Evolutionary conservation across 2,797 vertebrate genomes (phyloP).

Genomic region (Aldrovandia affinis): DNA sequence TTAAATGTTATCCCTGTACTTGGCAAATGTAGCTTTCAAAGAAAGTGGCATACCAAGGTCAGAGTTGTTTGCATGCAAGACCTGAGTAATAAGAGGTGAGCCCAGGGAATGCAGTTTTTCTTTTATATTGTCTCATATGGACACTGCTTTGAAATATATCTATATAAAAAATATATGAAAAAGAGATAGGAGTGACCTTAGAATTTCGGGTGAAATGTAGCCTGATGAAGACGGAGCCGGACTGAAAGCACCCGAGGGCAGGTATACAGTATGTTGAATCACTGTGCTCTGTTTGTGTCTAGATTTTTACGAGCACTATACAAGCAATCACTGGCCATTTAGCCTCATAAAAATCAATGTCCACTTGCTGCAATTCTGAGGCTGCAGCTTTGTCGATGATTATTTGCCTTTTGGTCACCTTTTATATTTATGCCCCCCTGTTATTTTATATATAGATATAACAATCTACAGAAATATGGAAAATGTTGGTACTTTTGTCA

Average conservation of each 20-base stretch:
- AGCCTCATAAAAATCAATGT: neutral
- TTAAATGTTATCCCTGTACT: conserved; percentile 11
- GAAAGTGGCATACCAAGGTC: neutral
- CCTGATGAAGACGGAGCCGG: neutral
- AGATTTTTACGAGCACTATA: too few relatives aligned
- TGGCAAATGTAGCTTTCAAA: neutral
- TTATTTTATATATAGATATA: too few relatives aligned
- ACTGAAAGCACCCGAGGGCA: neutral
- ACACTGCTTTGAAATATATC: neutral
- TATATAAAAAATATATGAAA: neutral
- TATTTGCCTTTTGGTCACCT: too few relatives aligned
- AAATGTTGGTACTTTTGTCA: too few relatives aligned
- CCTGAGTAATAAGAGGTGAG: neutral
- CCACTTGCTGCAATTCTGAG: too few relatives aligned
- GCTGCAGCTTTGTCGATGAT: too few relatives aligned
- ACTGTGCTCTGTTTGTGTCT: too few relatives aligned
- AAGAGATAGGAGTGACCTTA: neutral
- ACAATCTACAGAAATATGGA: too few relatives aligned
- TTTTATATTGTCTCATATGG: too few relatives aligned
- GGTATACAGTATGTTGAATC: neutral
- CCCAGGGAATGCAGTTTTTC: neutral
- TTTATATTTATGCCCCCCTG: too few relatives aligned
- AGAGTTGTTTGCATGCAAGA: neutral
- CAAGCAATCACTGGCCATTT: neutral
- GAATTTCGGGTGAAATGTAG: neutral